Evolutionary conservation across 2,797 vertebrate genomes (phyloP).

Genomic region (Oryzias dopingdopingensis): DNA sequence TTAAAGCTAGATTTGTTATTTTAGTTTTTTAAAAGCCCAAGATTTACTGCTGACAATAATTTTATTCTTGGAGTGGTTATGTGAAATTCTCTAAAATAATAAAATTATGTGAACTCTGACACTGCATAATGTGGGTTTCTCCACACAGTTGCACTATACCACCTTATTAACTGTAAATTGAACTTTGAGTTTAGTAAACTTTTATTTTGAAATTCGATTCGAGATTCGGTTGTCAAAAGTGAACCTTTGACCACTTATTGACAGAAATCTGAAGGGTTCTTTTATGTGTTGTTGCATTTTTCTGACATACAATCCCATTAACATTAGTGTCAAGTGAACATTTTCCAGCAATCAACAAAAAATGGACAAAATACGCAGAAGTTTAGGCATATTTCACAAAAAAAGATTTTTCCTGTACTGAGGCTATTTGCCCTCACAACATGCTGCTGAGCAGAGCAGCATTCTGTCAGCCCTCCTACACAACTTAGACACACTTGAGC

Average conservation of each 20-base stretch:
- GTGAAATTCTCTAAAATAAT: no score
- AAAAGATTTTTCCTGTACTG: conserved; percentile 22
- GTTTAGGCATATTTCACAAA: conserved; percentile 45
- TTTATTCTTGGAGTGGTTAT: no score
- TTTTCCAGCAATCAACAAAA: conserved; percentile 27
- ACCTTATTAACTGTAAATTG: no score
- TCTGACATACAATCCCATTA: conserved; percentile 3
- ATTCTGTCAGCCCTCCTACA: conserved; percentile 43
- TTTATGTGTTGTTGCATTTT: conserved; percentile 5
- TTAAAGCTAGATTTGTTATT: no score
- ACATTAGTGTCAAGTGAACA: conserved; percentile 21
- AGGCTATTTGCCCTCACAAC: conserved; percentile 44
- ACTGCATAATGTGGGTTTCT: no score
- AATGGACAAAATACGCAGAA: conserved; percentile 33
- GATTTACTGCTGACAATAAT: no score
- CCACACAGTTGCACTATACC: no score
- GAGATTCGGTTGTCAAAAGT: no score
- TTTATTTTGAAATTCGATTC: no score
- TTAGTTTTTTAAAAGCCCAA: no score
- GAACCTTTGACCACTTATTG: neutral
- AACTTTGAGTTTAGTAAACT: no score
- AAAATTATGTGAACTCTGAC: no score
- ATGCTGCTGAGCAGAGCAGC: conserved; percentile 25
- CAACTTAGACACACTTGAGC: conserved; percentile 13
- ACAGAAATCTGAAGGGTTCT: neutral